Percentiles rank a stretch among this genome's conserved stretches.
phyloP scores from a whole-genome alignment of 2,113 vertebrate genomes.

The Cryptotis parvus region DNA sequence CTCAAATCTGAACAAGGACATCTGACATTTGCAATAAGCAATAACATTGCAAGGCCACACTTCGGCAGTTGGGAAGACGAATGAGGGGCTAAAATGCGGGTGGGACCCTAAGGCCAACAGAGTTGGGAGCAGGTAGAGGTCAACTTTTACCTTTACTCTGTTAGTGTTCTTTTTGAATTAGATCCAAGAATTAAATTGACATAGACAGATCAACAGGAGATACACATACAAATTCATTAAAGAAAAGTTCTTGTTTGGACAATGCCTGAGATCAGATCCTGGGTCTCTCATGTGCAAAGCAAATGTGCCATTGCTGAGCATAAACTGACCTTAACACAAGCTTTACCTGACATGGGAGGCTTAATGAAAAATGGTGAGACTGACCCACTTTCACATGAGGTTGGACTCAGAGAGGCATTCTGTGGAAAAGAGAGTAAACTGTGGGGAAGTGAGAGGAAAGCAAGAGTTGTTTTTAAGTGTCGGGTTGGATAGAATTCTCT shows the following conservation, averaged over 20 bases:
- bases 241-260: too few relatives aligned
- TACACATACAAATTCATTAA: neutral
- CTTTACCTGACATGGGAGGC: neutral
- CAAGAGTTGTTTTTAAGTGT: neutral
- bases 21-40: neutral
- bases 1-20: constrained; percentile 24
- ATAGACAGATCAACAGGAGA: neutral
- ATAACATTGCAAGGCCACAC: neutral
- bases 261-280: too few relatives aligned
- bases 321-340: neutral
- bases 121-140: neutral
- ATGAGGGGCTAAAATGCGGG: neutral
- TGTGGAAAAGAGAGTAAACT: neutral
- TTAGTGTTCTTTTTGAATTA: neutral
- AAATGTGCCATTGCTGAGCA: too few relatives aligned
- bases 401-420: constrained; percentile 1
- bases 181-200: neutral
- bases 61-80: neutral
- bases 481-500: neutral
- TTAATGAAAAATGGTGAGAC: neutral
- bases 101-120: neutral
- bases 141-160: neutral
- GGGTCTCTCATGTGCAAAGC: too few relatives aligned
- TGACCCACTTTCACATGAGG: neutral
- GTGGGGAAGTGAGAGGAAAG: neutral